Conservation (phyloP, 2,888 invertebrate genomes). For the Julus scandinavius region DNA sequence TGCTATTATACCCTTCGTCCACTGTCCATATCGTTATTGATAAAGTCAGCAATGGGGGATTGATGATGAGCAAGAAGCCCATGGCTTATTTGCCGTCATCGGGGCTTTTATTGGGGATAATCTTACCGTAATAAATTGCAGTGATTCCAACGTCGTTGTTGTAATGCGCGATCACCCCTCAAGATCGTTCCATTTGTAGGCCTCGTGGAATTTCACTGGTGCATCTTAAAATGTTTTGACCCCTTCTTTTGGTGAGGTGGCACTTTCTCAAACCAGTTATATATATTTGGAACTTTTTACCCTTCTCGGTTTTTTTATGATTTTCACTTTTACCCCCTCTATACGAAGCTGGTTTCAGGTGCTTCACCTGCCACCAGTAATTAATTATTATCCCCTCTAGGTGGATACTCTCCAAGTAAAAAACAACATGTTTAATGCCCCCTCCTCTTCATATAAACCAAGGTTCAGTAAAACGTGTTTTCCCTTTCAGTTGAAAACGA, state of each 20-base stretch:
- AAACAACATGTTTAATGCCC: not conserved
- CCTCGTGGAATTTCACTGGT: not conserved
- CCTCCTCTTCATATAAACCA: not conserved
- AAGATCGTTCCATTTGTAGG: not conserved
- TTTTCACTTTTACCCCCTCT: conserved; percentile 5
- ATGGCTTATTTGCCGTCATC: not conserved
- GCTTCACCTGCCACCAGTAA: conserved; percentile 42
- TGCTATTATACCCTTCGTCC: not conserved
- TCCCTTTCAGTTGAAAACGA: conserved; percentile 8
- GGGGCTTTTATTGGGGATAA: not conserved
- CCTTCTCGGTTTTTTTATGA: conserved; percentile 8
- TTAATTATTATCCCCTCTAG: conserved; percentile 42
- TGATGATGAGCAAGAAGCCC: not conserved
- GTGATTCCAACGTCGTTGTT: not conserved
- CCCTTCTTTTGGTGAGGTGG: conserved; percentile 18
- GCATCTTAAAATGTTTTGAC: not conserved
- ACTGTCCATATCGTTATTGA: conserved; percentile 15
- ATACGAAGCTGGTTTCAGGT: conserved; percentile 17
- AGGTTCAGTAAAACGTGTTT: not conserved
- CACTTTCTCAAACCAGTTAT: conserved; percentile 29
- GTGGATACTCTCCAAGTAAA: not conserved
- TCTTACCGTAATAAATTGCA: not conserved
- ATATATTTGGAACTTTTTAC: conserved; percentile 31
- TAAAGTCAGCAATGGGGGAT: not conserved
- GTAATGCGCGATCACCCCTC: conserved; percentile 6